Conservation (phyloP, 2,113 vertebrate species). For the Symphodus melops region DNA sequence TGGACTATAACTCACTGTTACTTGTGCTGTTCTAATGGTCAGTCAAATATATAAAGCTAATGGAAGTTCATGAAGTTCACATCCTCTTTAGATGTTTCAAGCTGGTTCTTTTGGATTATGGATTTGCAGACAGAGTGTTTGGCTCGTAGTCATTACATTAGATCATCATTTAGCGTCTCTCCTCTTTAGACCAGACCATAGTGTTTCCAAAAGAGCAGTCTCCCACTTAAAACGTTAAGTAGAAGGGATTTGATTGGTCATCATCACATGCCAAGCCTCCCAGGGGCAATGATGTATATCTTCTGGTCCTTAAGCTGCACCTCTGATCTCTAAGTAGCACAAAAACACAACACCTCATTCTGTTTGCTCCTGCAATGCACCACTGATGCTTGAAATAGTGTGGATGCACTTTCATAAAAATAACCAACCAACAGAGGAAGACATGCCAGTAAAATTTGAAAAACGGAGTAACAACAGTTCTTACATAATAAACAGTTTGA, state of each 20-base stretch:
- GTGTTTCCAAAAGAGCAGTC: slow-evolving; percentile 15
- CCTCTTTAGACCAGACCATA: slow-evolving; percentile 3
- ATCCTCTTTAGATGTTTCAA: slow-evolving; percentile 13
- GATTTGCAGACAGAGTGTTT: slow-evolving; percentile 45
- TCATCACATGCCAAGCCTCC: slow-evolving; percentile 21
- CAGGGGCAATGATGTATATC: slow-evolving; percentile 31
- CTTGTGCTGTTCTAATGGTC: too few species aligned
- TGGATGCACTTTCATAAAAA: slow-evolving; percentile 13
- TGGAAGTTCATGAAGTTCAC: not conserved
- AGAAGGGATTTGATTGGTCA: slow-evolving; percentile 22
- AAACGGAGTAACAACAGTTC: not conserved
- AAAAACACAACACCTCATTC: slow-evolving; percentile 27
- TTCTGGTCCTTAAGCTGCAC: slow-evolving; percentile 30
- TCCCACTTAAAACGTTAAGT: slow-evolving; percentile 13
- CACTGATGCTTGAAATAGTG: slow-evolving; percentile 24
- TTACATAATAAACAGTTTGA: not conserved
- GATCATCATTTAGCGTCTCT: too few species aligned
- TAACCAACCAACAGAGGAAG: slow-evolving; percentile 20
- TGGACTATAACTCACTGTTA: not conserved
- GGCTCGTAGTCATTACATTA: too few species aligned
- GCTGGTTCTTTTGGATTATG: slow-evolving; percentile 16
- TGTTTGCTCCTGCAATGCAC: slow-evolving; percentile 24
- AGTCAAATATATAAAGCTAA: not conserved
- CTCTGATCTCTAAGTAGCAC: slow-evolving; percentile 43
- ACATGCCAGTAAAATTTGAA: not conserved